Conservation (phyloP, 2,797 vertebrate species). For the Oceanodroma leucorhoa region DNA sequence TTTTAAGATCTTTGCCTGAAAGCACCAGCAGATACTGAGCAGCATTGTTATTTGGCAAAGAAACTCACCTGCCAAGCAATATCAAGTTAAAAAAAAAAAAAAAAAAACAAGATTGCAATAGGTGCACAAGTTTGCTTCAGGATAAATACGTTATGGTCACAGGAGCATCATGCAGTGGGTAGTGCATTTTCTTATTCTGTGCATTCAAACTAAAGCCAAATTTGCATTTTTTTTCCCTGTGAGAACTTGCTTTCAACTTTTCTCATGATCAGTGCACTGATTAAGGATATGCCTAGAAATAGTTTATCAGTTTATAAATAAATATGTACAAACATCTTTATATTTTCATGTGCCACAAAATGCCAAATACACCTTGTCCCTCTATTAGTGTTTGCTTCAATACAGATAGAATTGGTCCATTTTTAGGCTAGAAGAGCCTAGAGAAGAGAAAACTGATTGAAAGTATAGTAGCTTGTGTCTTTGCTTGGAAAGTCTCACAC, state of each 20-base stretch:
- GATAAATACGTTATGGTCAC: background rate
- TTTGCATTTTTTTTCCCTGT: background rate
- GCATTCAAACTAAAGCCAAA: background rate
- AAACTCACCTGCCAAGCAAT: background rate
- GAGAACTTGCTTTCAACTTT: background rate
- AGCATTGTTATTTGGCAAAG: background rate
- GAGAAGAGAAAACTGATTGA: background rate
- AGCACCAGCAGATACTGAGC: background rate
- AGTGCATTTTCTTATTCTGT: background rate
- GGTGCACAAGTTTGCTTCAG: background rate
- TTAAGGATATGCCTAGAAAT: background rate
- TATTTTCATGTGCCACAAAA: background rate
- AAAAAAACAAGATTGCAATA: background rate
- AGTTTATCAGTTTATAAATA: background rate
- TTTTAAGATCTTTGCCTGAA: background rate
- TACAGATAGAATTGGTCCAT: background rate
- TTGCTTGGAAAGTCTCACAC: background rate
- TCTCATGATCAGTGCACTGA: background rate
- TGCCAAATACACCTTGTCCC: background rate
- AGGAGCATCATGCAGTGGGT: background rate
- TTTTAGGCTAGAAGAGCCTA: background rate
- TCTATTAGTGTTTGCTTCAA: background rate
- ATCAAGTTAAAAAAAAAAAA: background rate
- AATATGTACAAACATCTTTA: background rate
- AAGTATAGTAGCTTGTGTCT: background rate